Evolutionary conservation across 2,113 vertebrate genomes (phyloP).

Genomic region (Bos javanicus): DNA sequence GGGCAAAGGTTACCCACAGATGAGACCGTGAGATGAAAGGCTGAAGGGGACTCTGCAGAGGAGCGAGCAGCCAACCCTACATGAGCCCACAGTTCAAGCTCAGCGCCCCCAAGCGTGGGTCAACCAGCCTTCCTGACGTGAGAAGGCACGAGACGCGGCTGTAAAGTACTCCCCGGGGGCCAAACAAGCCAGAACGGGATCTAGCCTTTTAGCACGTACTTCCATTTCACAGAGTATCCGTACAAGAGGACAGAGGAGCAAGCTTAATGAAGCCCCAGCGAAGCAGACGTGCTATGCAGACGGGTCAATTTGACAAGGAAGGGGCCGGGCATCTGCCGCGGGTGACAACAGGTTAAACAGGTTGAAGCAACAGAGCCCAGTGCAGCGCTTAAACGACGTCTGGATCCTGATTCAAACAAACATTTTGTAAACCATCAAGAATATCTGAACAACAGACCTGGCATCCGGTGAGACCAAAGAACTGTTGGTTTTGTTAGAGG

Average conservation of each 20-base stretch:
- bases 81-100: accelerated
- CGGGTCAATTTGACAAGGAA: background rate
- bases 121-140: background rate
- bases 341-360: background rate
- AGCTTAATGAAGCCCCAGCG: background rate
- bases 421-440: background rate
- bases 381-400: accelerated
- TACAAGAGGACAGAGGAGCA: background rate
- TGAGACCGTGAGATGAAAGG: background rate
- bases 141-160: background rate
- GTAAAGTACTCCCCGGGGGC: background rate
- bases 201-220: background rate
- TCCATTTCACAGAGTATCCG: background rate
- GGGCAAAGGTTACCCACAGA: background rate
- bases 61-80: background rate
- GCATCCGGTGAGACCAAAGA: background rate
- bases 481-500: background rate
- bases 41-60: background rate
- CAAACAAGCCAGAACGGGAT: background rate
- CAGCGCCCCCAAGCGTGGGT: background rate
- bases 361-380: background rate
- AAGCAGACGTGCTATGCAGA: accelerated
- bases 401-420: background rate
- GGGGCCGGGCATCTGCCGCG: accelerated
- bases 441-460: background rate